Evolutionary conservation across 2,888 invertebrate species (phyloP).

Genomic region (Perizoma affinitatum): DNA sequence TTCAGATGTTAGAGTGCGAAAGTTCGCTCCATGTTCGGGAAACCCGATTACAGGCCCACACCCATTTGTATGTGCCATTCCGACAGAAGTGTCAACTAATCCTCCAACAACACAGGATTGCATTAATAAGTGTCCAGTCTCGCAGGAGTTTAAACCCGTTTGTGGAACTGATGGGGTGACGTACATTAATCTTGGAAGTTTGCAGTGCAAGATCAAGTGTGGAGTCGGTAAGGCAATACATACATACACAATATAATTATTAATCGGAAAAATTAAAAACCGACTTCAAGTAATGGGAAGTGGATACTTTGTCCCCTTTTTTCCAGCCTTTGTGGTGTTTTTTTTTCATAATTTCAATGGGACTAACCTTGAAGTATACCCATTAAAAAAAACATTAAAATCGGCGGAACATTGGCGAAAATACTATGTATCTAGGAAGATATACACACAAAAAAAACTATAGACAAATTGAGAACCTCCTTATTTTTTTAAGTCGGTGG

Average conservation of each 20-base stretch:
- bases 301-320: no score
- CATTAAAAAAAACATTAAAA: no score
- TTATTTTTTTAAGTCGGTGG: background rate
- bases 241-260: no score
- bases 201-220: conserved; percentile 68
- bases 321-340: no score
- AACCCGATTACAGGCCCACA: conserved; percentile 2
- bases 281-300: no score
- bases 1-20: conserved; percentile 27
- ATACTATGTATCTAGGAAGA: no score
- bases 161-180: conserved; percentile 70
- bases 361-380: no score
- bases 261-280: no score
- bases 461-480: no score
- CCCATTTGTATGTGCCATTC: conserved; percentile 2
- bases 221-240: conserved; percentile 68
- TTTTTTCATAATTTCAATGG: no score
- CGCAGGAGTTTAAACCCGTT: conserved; percentile 69
- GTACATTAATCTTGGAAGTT: conserved; percentile 64
- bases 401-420: no score
- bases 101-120: conserved; percentile 30
- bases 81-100: conserved; percentile 3
- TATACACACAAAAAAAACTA: no score
- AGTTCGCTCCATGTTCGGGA: conserved; percentile 23
- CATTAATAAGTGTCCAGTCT: conserved; percentile 54